Evolutionary conservation across 2,888 invertebrate species (phyloP), one percentile per base, ranked within the genome.

Genomic region (Omphaloscelis lunosa): DNA sequence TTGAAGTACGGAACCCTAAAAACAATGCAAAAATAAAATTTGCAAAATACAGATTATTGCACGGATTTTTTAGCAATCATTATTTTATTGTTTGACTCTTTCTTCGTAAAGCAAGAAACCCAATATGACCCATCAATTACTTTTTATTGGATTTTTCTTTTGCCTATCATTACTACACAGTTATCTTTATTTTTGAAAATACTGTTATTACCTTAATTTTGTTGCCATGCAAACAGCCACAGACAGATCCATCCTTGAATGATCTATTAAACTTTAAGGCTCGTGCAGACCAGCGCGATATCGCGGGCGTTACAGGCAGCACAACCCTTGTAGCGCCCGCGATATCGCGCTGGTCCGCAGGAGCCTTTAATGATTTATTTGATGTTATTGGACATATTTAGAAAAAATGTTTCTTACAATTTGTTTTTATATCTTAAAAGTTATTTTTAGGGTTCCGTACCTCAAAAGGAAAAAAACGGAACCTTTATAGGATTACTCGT

Each of bases 181-280:
- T 20, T 9, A 11, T 53, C 12, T 51, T 70, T 72, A 7, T 41
- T 45, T n/a, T 11, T 2, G 27, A 70, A 41, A 72, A 70, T 71
- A 63, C n/a, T n/a, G 63, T 27, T 20, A 15, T 41, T 72, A 45
- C 8, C 15, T 27, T n/a, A 45, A 48, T 72, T 72, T 72, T 20
- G 73, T 72, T 58, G 73, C 34, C 34, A 72, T 59, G 73, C 9
- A 9, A 70, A 53, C 70, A 69, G 27, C 39, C 39, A 34, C 15
- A 48, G 11, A n/a, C 4, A 15, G 12, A 29, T 27, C 5, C n/a
- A 15, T 34, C 34, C 7, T 59, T 58, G 23, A 59, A 48, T 48
- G 39, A 17, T n/a, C n/a, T n/a, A 9, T 41, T n/a, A 15, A 34
- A 15, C 20, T 34, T 17, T n/a, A n/a, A n/a, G n/a, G n/a, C n/a